Evolutionary conservation across 2,797 vertebrate genomes (phyloP).

Genomic region (Sciurus carolinensis): DNA sequence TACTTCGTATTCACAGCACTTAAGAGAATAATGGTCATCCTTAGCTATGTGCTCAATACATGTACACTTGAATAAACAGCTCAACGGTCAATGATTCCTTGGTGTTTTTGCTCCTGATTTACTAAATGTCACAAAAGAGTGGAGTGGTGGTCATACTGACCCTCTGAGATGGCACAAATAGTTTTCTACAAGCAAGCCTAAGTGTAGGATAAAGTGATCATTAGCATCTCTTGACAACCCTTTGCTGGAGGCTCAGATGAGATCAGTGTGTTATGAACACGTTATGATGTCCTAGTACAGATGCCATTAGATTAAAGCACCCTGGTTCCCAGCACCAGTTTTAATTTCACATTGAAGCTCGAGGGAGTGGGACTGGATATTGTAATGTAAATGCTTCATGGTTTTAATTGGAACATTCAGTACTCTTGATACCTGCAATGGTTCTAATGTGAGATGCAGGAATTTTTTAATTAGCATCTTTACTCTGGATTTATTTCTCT

Average conservation of each 20-base stretch:
- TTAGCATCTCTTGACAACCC: slow-evolving; percentile 78
- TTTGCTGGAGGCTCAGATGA: slow-evolving; percentile 79
- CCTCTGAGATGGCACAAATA: slow-evolving; percentile 59
- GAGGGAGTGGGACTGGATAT: slow-evolving; percentile 68
- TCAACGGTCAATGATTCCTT: background rate
- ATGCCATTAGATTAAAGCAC: slow-evolving; percentile 84
- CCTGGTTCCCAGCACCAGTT: slow-evolving; percentile 78
- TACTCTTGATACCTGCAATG: slow-evolving; percentile 77
- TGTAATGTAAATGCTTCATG: slow-evolving; percentile 67
- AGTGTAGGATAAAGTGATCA: slow-evolving; percentile 61
- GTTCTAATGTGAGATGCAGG: slow-evolving; percentile 79
- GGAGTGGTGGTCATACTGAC: background rate
- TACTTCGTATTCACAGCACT: background rate
- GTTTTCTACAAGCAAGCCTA: slow-evolving; percentile 49
- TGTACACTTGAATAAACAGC: slow-evolving; percentile 11
- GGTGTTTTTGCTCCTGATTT: background rate
- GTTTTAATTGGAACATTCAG: slow-evolving; percentile 82
- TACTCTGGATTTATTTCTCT: slow-evolving; percentile 80
- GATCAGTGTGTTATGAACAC: slow-evolving; percentile 74
- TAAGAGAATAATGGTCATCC: background rate
- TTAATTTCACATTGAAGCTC: slow-evolving; percentile 84
- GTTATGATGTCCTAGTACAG: slow-evolving; percentile 75
- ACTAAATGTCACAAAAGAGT: background rate
- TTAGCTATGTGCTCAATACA: background rate
- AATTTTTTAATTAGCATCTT: slow-evolving; percentile 87